phyloP scores from a whole-genome alignment of 1,140 invertebrate genomes.

The Halotydeus destructor region DNA sequence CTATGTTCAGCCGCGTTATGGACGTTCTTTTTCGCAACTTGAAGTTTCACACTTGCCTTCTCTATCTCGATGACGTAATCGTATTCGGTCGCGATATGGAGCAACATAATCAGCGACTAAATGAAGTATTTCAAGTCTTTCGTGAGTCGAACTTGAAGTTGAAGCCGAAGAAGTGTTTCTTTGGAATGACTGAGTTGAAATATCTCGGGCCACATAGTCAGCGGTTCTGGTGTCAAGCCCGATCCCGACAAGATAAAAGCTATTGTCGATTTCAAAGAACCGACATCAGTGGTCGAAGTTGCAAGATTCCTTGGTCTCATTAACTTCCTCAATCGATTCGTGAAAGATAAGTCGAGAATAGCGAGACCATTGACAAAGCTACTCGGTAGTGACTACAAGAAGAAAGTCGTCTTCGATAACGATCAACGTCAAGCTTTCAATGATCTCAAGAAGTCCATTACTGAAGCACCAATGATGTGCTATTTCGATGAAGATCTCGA shows the following conservation, averaged over 20 bases:
- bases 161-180: slow-evolving; percentile 23
- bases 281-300: slow-evolving; percentile 21
- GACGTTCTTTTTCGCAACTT: slow-evolving; percentile 20
- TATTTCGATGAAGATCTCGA: neutral
- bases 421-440: slow-evolving; percentile 2
- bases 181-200: slow-evolving; percentile 15
- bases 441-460: slow-evolving; percentile 18
- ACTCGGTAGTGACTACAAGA: slow-evolving; percentile 7
- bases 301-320: slow-evolving; percentile 26
- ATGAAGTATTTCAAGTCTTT: slow-evolving; percentile 17
- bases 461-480: neutral
- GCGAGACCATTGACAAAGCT: slow-evolving; percentile 21
- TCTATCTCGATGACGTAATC: slow-evolving; percentile 21
- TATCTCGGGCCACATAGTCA: slow-evolving; percentile 23
- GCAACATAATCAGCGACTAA: slow-evolving; percentile 12
- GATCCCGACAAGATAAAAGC: slow-evolving; percentile 21
- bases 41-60: slow-evolving; percentile 14
- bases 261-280: slow-evolving; percentile 16
- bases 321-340: slow-evolving; percentile 1
- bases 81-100: slow-evolving; percentile 9
- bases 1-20: slow-evolving; percentile 25
- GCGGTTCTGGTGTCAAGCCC: slow-evolving; percentile 20
- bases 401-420: neutral
- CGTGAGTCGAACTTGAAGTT: slow-evolving; percentile 18
- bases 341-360: slow-evolving; percentile 18